phyloP scores from a whole-genome alignment of 2,797 vertebrate species.

The Cyclura pinguis region DNA sequence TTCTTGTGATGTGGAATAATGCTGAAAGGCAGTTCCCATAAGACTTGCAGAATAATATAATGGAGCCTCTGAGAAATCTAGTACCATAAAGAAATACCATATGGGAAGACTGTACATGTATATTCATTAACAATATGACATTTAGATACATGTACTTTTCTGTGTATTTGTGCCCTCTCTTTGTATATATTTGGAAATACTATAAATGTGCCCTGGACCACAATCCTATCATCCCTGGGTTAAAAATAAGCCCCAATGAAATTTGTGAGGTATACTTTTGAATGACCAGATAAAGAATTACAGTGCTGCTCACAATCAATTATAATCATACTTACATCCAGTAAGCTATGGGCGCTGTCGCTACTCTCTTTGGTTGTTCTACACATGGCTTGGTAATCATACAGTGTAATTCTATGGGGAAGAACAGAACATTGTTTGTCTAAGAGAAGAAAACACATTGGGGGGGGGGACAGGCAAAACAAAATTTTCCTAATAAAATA shows the following conservation, averaged over 20 bases:
- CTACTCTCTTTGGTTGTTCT: slow-evolving; percentile 94
- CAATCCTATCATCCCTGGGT: neutral
- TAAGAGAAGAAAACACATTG: slow-evolving; percentile 63
- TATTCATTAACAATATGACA: too few species aligned
- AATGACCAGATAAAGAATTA: neutral
- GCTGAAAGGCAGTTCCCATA: slow-evolving; percentile 29
- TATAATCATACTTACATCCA: slow-evolving; percentile 88
- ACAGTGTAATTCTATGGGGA: slow-evolving; percentile 90
- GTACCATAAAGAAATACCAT: neutral
- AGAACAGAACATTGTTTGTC: slow-evolving; percentile 73
- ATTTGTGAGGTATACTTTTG: neutral
- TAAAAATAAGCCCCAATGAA: neutral
- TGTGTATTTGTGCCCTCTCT: neutral
- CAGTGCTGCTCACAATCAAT: slow-evolving; percentile 54
- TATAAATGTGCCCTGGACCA: neutral
- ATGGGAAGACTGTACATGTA: neutral
- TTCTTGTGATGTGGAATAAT: slow-evolving; percentile 16
- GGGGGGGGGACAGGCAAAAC: slow-evolving; percentile 15
- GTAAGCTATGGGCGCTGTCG: slow-evolving; percentile 88
- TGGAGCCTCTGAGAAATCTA: slow-evolving; percentile 14
- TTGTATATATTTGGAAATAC: slow-evolving; percentile 20
- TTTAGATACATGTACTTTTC: neutral
- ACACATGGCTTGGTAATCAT: slow-evolving; percentile 97
- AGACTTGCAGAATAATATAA: slow-evolving; percentile 55
- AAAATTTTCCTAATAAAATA: slow-evolving; percentile 23